Evolutionary conservation across 2,113 vertebrate genomes (phyloP).

Genomic region (Butastur rufipennis): DNA sequence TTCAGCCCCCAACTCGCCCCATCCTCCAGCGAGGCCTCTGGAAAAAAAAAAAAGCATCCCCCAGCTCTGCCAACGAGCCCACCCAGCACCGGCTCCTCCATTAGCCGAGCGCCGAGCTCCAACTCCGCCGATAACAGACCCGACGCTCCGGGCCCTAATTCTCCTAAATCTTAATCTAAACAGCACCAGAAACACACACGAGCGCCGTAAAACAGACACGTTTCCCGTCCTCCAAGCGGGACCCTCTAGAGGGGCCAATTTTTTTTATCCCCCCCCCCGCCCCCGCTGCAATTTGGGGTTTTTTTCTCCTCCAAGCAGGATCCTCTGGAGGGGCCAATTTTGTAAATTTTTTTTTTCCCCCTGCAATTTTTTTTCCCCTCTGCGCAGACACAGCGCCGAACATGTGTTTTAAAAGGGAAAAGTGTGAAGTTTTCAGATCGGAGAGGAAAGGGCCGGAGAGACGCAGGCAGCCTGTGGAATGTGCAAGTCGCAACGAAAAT

Average conservation of each 20-base stretch:
- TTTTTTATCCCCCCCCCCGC: too few species aligned
- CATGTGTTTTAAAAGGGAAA: constrained; percentile 81
- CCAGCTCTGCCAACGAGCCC: background rate
- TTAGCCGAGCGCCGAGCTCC: background rate
- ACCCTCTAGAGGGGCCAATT: background rate
- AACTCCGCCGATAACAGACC: background rate
- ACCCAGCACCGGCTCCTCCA: background rate
- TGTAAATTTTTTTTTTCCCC: background rate
- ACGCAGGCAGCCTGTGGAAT: constrained; percentile 17
- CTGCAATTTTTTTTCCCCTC: too few species aligned
- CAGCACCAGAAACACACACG: background rate
- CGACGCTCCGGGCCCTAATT: background rate
- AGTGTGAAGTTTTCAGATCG: constrained; percentile 74
- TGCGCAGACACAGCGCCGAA: background rate
- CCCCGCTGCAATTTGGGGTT: background rate
- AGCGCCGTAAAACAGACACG: background rate
- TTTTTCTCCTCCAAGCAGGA: background rate
- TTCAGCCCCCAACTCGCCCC: background rate
- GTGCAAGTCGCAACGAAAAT: constrained; percentile 15
- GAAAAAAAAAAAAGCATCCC: background rate
- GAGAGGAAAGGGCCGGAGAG: constrained; percentile 30
- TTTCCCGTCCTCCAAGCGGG: background rate
- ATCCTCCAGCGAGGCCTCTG: background rate
- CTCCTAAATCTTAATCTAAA: background rate
- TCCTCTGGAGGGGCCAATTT: background rate